phyloP scores from a whole-genome alignment of 2,888 invertebrate genomes.

The Agrochola litura region DNA sequence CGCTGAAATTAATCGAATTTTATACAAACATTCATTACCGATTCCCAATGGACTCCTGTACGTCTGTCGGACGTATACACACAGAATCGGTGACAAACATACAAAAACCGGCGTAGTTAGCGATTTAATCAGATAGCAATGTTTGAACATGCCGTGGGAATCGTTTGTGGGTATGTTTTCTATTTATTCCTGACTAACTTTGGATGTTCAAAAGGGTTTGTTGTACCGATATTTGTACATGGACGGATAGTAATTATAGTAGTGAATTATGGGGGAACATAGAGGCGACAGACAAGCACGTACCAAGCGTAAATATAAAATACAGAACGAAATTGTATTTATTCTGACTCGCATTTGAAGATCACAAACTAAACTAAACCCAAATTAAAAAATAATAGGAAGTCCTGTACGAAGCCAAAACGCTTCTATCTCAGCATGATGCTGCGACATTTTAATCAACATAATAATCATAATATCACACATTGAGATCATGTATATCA shows the following conservation, averaged over 20 bases:
- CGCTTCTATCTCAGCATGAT: neutral
- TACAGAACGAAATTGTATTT: neutral
- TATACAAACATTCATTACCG: conserved; percentile 54
- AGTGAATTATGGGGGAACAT: neutral
- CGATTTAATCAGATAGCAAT: conserved; percentile 57
- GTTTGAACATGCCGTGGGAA: conserved; percentile 38
- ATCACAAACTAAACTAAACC: neutral
- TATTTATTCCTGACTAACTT: conserved; percentile 32
- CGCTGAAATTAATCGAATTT: conserved; percentile 52
- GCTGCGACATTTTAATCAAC: neutral
- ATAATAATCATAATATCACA: too few species aligned
- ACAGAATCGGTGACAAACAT: conserved; percentile 56
- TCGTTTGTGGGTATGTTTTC: conserved; percentile 30
- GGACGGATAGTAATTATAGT: neutral
- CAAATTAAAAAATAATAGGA: neutral
- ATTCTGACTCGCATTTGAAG: neutral
- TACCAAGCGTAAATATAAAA: neutral
- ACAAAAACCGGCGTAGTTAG: conserved; percentile 46
- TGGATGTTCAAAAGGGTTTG: conserved; percentile 11
- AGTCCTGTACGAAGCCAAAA: too few species aligned
- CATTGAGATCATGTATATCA: too few species aligned
- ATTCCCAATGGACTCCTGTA: conserved; percentile 26
- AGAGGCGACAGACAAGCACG: neutral
- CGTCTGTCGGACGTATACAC: neutral
- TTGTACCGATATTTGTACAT: neutral